Base-by-base conservation (phyloP, 1,140 invertebrate species). In the Cepaea nemoralis region DNA sequence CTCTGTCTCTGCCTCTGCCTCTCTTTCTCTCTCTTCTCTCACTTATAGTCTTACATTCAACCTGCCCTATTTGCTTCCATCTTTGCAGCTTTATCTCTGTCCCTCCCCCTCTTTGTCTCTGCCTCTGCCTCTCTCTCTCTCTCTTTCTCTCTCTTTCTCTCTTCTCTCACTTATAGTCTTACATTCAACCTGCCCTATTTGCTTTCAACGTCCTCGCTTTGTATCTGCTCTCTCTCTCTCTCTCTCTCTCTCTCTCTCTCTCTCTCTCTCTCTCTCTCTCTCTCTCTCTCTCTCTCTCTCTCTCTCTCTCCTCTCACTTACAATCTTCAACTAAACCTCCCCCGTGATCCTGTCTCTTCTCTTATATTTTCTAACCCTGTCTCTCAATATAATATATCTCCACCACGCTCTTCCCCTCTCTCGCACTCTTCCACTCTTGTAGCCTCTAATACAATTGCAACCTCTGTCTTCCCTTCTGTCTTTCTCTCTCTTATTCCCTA, bases 211-310 rank as follows among this genome's bases (percentile, higher is more conserved):
- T 19, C 8, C 14, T 45, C 42, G 8, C 42, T 45, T 19, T 45
- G 14, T 59, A 10, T 19, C n/a, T 24, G 27, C 74, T 76, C 45
- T 27, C 42, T 76, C 24, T 76, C 74, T 55, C 24, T 76, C 45
- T 74, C 22, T 50, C 42, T 76, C n/a, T 76, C 74, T 50, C 45
- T 50, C 74, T 50, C 74, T 76, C 74, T 55, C 45, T 42, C 74
- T 33, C 45, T 33, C 74, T 76, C 40, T 76, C 74, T 76, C 74
- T 50, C 37, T 76, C n/a, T 74, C n/a, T 42, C 71, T 42, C 22
- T 10, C 10, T 10, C 31, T 24, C 31, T 31, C 27, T 40, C n/a
- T 59, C 55, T 59, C 55, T 59, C 55, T 59, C 55, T 59, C 22
- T 59, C 8, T 59, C 55, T 45, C 19, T 45, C 42, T 45, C 19